Evolutionary conservation across 2,888 invertebrate species (phyloP), one percentile per base, ranked within the genome.

Genomic region (Temnothorax rugatulus): DNA sequence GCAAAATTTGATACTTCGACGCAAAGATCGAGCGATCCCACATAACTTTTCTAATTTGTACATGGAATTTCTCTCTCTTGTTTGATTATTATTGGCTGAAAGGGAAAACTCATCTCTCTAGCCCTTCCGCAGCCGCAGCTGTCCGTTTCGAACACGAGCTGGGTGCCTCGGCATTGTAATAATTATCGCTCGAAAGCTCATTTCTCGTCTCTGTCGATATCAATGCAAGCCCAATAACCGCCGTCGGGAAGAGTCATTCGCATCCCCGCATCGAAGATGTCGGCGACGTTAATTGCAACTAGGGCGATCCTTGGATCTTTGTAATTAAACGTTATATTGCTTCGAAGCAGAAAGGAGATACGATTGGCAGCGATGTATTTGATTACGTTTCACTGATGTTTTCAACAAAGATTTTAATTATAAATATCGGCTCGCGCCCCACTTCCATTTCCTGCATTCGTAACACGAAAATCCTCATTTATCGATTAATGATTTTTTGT

Each of bases 261-360:
- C 61, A 66, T 64, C 47, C 52, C 63, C 8, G 34, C 57, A 50
- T n/a, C 54, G 75, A 75, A 86, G 74, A 75, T 75, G 69, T 68
- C 57, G 50, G 74, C 59, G 74, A 81, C 75, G 52, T 52, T 86
- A 83, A 86, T 86, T 86, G 75, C 75, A 81, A 86, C 73, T 71
- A 71, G 73, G 77, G 59, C 84, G 21, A 59, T 11, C 38, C 61
- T 44, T 29, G 38, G 68, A 74, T 84, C 73, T 79, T 84, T 52
- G 68, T 52, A 84, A 29, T 66, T 76, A 68, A 66, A 84, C 68
- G 74, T 76, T 52, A 64, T 25, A 68, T 68, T 64, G 61, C 41
- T 38, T 25, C 64, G 76, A n/a, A 38, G 44, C 21, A 15, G 41
- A 52, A 52, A 21, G 34, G 68, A 44, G 79, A 83, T 29, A 74